phyloP scores from a whole-genome alignment of 2,797 vertebrate genomes.

The Enteromius paludinosus region DNA sequence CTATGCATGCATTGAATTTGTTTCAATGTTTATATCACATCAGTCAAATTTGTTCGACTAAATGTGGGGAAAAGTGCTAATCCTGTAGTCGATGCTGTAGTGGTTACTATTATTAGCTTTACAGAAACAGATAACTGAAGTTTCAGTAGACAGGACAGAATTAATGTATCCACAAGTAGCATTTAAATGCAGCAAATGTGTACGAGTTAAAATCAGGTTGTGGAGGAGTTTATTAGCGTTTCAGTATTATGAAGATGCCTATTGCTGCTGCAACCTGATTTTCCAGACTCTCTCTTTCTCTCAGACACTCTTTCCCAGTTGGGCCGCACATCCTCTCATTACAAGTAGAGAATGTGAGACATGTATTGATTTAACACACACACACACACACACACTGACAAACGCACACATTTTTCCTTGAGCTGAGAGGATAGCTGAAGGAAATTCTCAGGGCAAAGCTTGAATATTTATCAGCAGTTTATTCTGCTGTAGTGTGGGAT shows the following conservation, averaged over 20 bases:
- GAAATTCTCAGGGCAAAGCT: conserved; percentile 29
- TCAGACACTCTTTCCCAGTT: not conserved
- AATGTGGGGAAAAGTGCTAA: not conserved
- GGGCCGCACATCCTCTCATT: conserved; percentile 47
- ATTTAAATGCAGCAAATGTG: conserved; percentile 22
- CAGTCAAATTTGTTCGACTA: not conserved
- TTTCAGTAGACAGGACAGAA: conserved; percentile 1
- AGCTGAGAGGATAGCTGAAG: conserved; percentile 40
- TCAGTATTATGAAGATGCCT: conserved; percentile 20
- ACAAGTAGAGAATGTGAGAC: conserved; percentile 50
- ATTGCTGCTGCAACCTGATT: conserved; percentile 11
- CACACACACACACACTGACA: conserved; percentile 35
- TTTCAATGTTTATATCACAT: not conserved
- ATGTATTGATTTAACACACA: conserved; percentile 55
- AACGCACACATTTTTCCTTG: conserved; percentile 24
- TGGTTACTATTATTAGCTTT: conserved; percentile 14
- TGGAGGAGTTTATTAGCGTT: conserved; percentile 20
- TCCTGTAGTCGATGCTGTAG: not conserved
- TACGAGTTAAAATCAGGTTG: conserved; percentile 3
- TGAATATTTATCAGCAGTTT: conserved; percentile 51
- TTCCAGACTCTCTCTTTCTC: conserved; percentile 1
- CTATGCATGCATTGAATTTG: not conserved
- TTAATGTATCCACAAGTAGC: not conserved
- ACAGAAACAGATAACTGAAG: not conserved
- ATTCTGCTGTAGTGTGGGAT: conserved; percentile 37